Base-by-base conservation (phyloP, 2,113 vertebrate genomes). In the Elachura formosa region DNA sequence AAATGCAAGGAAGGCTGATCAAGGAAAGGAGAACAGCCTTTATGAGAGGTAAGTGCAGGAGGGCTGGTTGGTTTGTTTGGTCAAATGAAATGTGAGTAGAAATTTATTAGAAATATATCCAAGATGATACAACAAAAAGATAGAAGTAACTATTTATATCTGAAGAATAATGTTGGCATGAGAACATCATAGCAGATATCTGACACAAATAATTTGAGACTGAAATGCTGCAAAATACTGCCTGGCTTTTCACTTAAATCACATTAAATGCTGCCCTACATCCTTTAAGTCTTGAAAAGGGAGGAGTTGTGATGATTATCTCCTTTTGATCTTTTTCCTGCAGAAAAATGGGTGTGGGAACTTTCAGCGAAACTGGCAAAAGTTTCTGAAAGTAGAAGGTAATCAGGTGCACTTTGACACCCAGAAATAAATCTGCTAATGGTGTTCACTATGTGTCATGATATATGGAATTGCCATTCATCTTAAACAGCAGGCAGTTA, bases 381-480 rank as follows among this genome's bases (percentile, higher is more conserved):
- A 96, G 84, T 83, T 93, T 90, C 74, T 88, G 49, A 93, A 91
- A 91, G 87, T 75, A 74, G 69, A 87, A 94, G 63, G 87, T 67
- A 96, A 51, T 66, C 87, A 89, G 81, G 63, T 93, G 63, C 71
- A 77, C 87, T 86, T 1, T 93, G 93, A 91, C 85, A 95, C 48
- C 63, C 64, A 94, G 75, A 95, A 95, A 89, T 94, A 77, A 56
- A 93, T 79, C 84, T 96, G 67, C 86, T 96, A 96, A 95, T 91
- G 82, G 84, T 78, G 90, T 86, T 95, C 95, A 58, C 85, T 80
- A 63, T 51, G 72, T 90, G 90, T 87, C 93, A 95, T 95, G 96
- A 96, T 96, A 96, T 93, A 95, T 90, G 91, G 87, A 97, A 95
- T 93, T 95, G 94, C 91, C 90, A 93, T 94, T 96, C 79, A 96